Base-by-base conservation (phyloP, 2,797 vertebrate species). In the Enteromius anoplus region DNA sequence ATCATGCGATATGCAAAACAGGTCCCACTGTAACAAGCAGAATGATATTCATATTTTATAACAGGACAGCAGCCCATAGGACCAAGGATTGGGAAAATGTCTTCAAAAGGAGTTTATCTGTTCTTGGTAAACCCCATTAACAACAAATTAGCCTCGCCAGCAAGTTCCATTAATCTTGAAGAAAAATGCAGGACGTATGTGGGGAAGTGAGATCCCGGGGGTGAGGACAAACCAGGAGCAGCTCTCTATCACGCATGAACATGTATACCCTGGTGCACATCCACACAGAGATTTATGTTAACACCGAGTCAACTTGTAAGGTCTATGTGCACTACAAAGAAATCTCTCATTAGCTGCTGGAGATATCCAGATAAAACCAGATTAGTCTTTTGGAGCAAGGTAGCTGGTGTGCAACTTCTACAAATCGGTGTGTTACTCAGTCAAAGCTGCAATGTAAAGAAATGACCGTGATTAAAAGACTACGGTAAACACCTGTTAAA, bases 131-230 rank as follows among this genome's bases (percentile, higher is more conserved):
- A 85, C 23, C 69, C 69, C 42, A 86, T 88, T 87, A 88, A 83
- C 83, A 81, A 73, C 69, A 73, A 87, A 88, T 86, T 88, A 87
- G 85, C 70, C 72, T 84, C 72, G 58, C 83, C 53, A 85, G 79
- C 77, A 80, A 23, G 86, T 84, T 78, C 34, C 86, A 89, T 89
- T 88, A 86, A 89, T 89, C 88, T 82, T 86, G 76, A 60, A 78
- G 51, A 71, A 75, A 87, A 86, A 75, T 68, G 60, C 60, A 34
- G 72, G 79, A 75, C 75, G 32, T 73, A 42, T 69, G 62, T 29
- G 68, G 26, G 42, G 78, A 81, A 80, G 81, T 81, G 70, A 80
- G 75, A 79, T 85, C 34, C 55, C 76, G 73, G 49, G 29, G 68
- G 81, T 78, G 14, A 62, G 32, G 71, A 80, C 42, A 80, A 75